phyloP scores from a whole-genome alignment of 2,888 invertebrate genomes.

The Aspidiotus rigidus region DNA sequence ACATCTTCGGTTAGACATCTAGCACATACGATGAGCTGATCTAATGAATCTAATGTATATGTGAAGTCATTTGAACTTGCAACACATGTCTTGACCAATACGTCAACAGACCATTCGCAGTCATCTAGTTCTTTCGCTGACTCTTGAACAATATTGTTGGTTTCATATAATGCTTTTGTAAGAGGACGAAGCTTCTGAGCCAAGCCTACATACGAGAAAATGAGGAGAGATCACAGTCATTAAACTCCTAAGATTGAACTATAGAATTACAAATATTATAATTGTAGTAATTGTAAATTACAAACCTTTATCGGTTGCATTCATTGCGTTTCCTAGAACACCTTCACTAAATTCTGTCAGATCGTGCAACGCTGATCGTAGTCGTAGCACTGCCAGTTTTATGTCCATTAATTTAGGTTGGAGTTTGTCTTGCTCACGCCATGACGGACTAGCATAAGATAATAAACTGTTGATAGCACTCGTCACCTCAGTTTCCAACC shows the following conservation, averaged over 20 bases:
- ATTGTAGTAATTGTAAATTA: background rate
- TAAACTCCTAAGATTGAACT: background rate
- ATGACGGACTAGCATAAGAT: conserved; percentile 52
- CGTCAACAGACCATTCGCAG: conserved; percentile 67
- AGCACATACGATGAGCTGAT: conserved; percentile 78
- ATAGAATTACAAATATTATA: no score
- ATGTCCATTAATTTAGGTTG: conserved; percentile 72
- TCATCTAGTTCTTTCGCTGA: conserved; percentile 64
- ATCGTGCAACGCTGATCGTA: conserved; percentile 74
- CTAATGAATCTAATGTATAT: conserved; percentile 59
- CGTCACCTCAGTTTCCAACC: conserved; percentile 56
- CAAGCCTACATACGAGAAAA: conserved; percentile 36
- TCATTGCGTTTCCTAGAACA: conserved; percentile 73
- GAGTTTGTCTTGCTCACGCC: conserved; percentile 71
- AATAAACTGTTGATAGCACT: conserved; percentile 33
- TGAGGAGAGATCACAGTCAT: background rate
- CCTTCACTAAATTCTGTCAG: conserved; percentile 82
- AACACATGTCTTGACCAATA: conserved; percentile 47
- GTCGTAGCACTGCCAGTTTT: conserved; percentile 64
- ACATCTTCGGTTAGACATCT: conserved; percentile 82
- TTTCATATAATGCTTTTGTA: conserved; percentile 68
- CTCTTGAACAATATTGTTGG: conserved; percentile 68
- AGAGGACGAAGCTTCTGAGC: conserved; percentile 63
- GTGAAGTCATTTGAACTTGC: conserved; percentile 18
- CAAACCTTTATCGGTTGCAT: conserved; percentile 67